phyloP scores from a whole-genome alignment of 2,113 vertebrate genomes.

The Anthoscopus minutus region DNA sequence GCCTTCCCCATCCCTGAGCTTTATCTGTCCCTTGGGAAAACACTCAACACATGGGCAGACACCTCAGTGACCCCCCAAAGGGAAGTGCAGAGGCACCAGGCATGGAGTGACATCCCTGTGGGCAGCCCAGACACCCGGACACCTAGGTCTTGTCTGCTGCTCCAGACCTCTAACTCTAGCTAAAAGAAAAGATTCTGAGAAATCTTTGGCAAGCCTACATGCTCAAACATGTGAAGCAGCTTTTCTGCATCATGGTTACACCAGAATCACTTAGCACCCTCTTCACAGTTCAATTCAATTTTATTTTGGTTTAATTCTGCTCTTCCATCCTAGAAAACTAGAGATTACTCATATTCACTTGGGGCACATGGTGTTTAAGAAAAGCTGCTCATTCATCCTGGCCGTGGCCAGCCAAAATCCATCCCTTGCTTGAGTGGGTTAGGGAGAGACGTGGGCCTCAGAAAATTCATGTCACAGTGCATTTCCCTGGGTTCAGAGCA shows the following conservation, averaged over 20 bases:
- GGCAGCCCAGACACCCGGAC: accelerated
- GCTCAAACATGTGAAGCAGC: neutral
- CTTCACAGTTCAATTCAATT: neutral
- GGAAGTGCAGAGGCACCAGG: neutral
- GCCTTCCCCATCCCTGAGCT: neutral
- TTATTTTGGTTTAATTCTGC: neutral
- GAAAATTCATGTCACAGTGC: neutral
- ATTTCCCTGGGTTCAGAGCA: neutral
- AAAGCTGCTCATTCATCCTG: neutral
- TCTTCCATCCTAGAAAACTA: neutral
- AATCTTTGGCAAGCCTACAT: neutral
- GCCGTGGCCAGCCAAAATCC: neutral
- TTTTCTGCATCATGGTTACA: neutral
- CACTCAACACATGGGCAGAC: accelerated
- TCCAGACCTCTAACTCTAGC: neutral
- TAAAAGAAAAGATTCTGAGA: neutral
- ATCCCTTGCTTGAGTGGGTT: neutral
- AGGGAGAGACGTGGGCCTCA: neutral
- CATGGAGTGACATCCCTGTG: neutral
- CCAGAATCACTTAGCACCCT: neutral
- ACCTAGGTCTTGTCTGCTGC: neutral
- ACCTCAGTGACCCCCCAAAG: accelerated
- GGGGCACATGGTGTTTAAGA: accelerated
- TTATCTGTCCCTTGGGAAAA: neutral
- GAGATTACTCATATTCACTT: neutral